Percentiles rank a stretch among this genome's conserved stretches.
These are phyloP conservation scores for Petrocephalus zakoni DNA, from an alignment of 2,113 vertebrate species.

Conservation along the genomic window DNA sequence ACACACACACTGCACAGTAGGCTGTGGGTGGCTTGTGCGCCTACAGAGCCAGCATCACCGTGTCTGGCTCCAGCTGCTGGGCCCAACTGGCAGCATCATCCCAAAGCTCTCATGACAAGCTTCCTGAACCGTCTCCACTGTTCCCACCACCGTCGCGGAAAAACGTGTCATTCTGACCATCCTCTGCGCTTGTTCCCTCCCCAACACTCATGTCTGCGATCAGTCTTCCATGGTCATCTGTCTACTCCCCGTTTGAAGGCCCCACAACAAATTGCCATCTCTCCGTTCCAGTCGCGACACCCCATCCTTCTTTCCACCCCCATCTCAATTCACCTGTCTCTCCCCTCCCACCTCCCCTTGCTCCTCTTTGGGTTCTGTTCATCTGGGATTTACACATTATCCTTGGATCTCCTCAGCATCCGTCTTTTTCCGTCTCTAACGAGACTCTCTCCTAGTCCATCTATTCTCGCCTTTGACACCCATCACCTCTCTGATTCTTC, in stretches of 20 bases:
- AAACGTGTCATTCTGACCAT: conserved; percentile 37
- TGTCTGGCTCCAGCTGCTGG: not conserved
- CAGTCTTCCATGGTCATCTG: conserved; percentile 34
- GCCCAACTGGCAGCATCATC: not conserved
- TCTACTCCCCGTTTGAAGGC: conserved; percentile 42
- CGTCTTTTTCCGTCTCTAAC: conserved; percentile 18
- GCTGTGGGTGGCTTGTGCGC: not conserved
- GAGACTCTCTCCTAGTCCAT: not conserved
- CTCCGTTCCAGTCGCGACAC: conserved; percentile 37
- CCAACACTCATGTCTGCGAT: not conserved
- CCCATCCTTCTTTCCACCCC: not conserved
- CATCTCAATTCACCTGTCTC: conserved; percentile 38
- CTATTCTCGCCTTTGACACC: not conserved
- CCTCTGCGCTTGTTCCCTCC: not conserved
- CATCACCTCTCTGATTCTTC: conserved; percentile 19
- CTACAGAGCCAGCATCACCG: no score
- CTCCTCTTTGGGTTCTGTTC: conserved; percentile 22
- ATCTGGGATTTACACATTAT: no score
- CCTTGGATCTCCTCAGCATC: conserved; percentile 32
- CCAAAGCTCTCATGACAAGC: conserved; percentile 49
- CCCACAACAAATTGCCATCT: conserved; percentile 49
- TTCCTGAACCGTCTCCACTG: conserved; percentile 38
- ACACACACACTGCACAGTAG: not conserved
- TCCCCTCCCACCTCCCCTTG: conserved; percentile 22
- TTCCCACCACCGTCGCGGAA: conserved; percentile 12